These are phyloP conservation scores for Zosterops borbonicus DNA, from an alignment of 2,113 vertebrate species.

Conservation along the genomic window DNA sequence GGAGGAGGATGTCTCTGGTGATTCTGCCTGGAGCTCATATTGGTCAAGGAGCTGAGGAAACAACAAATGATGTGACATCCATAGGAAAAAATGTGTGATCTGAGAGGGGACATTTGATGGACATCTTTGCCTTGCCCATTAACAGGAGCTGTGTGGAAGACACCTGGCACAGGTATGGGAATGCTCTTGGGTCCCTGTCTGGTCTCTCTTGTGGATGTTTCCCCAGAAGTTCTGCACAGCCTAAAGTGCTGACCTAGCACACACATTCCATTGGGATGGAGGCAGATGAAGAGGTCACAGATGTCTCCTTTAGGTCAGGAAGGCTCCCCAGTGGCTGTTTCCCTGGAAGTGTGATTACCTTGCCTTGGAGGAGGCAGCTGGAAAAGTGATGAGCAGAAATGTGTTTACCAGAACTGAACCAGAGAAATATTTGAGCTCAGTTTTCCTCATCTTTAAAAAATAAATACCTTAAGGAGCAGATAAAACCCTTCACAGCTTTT, in stretches of 20 bases:
- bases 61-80: accelerated
- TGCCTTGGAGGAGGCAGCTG: background rate
- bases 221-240: background rate
- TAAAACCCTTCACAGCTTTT: background rate
- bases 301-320: accelerated
- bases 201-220: background rate
- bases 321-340: background rate
- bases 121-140: accelerated
- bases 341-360: background rate
- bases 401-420: accelerated
- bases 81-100: background rate
- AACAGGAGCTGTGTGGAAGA: background rate
- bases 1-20: background rate
- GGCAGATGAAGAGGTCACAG: background rate
- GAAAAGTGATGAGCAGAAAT: background rate
- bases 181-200: accelerated
- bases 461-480: background rate
- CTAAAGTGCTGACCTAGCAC: background rate
- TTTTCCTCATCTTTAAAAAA: background rate
- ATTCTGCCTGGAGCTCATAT: background rate
- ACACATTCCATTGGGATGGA: background rate
- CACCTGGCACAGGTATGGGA: background rate
- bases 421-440: background rate
- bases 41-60: background rate
- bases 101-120: background rate